These are phyloP conservation scores for Lordiphosa fenestrarum DNA, from an alignment of 2,888 invertebrate genomes.

Conservation along the genomic window DNA sequence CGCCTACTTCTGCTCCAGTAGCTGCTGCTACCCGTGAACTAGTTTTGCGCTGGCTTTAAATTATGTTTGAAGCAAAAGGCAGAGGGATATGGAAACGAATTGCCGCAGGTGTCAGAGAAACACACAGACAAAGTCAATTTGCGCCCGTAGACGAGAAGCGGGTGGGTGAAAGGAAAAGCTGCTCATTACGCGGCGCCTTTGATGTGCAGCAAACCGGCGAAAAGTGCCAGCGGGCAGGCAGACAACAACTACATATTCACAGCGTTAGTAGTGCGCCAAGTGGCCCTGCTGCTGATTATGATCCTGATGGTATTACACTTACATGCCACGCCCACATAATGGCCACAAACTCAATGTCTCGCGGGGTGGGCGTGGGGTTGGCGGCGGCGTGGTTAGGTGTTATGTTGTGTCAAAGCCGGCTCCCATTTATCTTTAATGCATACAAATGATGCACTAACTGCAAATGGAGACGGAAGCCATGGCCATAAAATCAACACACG, in stretches of 20 bases:
- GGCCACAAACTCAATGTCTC: conserved; percentile 3
- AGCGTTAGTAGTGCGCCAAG: conserved; percentile 67
- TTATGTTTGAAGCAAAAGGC: conserved; percentile 67
- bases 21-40: conserved; percentile 61
- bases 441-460: conserved; percentile 70
- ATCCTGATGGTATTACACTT: conserved; percentile 56
- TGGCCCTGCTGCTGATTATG: conserved; percentile 70
- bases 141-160: conserved; percentile 43
- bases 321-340: conserved; percentile 15
- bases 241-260: conserved; percentile 28
- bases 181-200: conserved; percentile 72
- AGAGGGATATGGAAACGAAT: conserved; percentile 56
- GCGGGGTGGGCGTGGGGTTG: background rate
- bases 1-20: conserved; percentile 5
- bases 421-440: conserved; percentile 52
- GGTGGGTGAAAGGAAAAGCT: conserved; percentile 51
- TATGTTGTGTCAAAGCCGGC: conserved; percentile 19
- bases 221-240: conserved; percentile 57
- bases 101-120: conserved; percentile 73
- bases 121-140: conserved; percentile 74
- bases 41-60: conserved; percentile 65
- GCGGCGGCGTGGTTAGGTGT: background rate
- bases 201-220: conserved; percentile 71
- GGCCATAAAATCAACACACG: conserved; percentile 65
- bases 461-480: conserved; percentile 53